Conservation (phyloP, 2,888 invertebrate species). For the Coleophora flavipennella region DNA sequence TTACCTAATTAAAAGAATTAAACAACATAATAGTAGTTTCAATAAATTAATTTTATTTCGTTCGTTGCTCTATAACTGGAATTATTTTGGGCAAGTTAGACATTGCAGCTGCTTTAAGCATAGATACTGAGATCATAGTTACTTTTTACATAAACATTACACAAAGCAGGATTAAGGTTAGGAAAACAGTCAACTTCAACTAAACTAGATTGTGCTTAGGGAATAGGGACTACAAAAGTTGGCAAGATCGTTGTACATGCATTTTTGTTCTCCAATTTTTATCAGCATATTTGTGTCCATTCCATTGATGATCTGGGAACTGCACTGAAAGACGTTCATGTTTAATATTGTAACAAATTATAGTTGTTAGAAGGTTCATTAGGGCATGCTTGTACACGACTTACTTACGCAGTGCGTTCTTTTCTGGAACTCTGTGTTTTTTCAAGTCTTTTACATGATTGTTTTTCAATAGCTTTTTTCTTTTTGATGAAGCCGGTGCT, state of each 20-base stretch:
- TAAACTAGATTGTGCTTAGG: constrained; percentile 25
- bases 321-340: constrained; percentile 65
- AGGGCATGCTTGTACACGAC: constrained; percentile 49
- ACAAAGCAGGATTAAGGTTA: constrained; percentile 12
- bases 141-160: constrained; percentile 15
- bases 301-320: constrained; percentile 46
- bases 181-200: constrained; percentile 1
- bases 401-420: constrained; percentile 64
- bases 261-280: constrained; percentile 46
- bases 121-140: constrained; percentile 68
- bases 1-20: constrained; percentile 11
- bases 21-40: constrained; percentile 8
- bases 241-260: constrained; percentile 54
- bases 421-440: constrained; percentile 41
- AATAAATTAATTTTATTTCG: constrained; percentile 17
- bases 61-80: constrained; percentile 10
- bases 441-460: constrained; percentile 28
- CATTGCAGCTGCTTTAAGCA: constrained; percentile 12
- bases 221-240: constrained; percentile 47
- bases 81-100: constrained; percentile 13
- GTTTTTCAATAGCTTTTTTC: constrained; percentile 33
- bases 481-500: constrained; percentile 33
- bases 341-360: constrained; percentile 36
- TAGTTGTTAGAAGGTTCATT: constrained; percentile 41
- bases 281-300: constrained; percentile 36